A percentile compares a stretch with the other conserved stretches of the same genome.
Conservation (phyloP, 2,888 invertebrate genomes). For the Nemotelus nigrinus region DNA sequence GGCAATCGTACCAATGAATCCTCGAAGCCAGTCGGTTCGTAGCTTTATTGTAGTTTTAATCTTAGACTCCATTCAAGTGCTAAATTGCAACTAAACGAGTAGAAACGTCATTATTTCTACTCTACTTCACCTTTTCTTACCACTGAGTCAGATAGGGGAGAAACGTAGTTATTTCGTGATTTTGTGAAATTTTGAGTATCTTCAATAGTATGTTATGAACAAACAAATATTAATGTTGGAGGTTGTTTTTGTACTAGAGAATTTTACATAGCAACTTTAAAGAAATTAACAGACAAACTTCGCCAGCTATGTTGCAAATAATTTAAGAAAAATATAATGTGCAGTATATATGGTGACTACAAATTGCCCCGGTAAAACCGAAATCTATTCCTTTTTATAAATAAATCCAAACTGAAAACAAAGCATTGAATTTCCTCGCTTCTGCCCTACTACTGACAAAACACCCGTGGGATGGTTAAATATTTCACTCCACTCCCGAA, state of each 20-base stretch:
- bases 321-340: too few relatives aligned
- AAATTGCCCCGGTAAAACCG: too few relatives aligned
- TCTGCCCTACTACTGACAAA: neutral
- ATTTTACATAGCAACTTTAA: too few relatives aligned
- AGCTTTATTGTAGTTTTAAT: conserved; percentile 41
- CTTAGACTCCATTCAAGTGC: conserved; percentile 41
- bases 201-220: too few relatives aligned
- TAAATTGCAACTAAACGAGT: conserved; percentile 37
- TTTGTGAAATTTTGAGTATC: too few relatives aligned
- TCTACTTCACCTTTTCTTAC: neutral
- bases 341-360: too few relatives aligned
- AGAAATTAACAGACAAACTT: too few relatives aligned
- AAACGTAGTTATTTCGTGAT: neutral
- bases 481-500: neutral
- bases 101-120: conserved; percentile 20
- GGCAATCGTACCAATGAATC: neutral
- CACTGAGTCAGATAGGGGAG: neutral
- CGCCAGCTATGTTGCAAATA: too few relatives aligned
- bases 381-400: too few relatives aligned
- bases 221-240: too few relatives aligned
- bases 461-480: neutral
- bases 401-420: too few relatives aligned
- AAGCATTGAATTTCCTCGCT: neutral
- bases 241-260: too few relatives aligned
- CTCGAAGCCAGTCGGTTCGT: neutral